phyloP scores from a whole-genome alignment of 2,113 vertebrate species.

The Chrysemys picta region DNA sequence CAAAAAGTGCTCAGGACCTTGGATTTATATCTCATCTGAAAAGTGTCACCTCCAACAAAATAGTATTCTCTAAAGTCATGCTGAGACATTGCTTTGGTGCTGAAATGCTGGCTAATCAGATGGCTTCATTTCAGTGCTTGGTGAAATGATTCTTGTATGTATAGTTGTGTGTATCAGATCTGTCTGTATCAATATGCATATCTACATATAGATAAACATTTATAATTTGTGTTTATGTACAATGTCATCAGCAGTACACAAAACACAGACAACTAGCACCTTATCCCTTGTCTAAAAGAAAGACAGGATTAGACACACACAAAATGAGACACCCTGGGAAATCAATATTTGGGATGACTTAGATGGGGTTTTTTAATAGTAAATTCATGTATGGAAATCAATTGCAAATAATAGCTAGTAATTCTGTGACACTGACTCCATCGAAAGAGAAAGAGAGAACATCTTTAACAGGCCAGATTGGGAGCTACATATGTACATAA shows the following conservation, averaged over 20 bases:
- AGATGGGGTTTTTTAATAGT: background rate
- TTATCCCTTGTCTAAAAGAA: background rate
- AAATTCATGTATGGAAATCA: no score
- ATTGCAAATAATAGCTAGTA: no score
- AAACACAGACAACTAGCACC: background rate
- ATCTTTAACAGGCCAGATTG: no score
- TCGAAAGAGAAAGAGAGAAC: no score
- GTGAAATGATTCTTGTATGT: background rate
- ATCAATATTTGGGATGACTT: background rate
- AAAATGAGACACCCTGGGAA: background rate
- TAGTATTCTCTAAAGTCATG: background rate
- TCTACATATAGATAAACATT: background rate
- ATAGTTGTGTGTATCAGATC: background rate
- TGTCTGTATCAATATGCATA: background rate
- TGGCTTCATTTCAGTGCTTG: background rate
- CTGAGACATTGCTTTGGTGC: background rate
- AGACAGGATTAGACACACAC: background rate
- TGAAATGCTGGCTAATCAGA: background rate
- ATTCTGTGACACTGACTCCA: no score
- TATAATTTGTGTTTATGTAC: background rate
- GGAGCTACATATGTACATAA: no score
- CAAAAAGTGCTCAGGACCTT: background rate
- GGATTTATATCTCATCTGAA: background rate
- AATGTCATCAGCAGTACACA: background rate
- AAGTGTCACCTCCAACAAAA: background rate